phyloP scores from a whole-genome alignment of 2,888 invertebrate genomes.

The Leptopilina drosophilae region DNA sequence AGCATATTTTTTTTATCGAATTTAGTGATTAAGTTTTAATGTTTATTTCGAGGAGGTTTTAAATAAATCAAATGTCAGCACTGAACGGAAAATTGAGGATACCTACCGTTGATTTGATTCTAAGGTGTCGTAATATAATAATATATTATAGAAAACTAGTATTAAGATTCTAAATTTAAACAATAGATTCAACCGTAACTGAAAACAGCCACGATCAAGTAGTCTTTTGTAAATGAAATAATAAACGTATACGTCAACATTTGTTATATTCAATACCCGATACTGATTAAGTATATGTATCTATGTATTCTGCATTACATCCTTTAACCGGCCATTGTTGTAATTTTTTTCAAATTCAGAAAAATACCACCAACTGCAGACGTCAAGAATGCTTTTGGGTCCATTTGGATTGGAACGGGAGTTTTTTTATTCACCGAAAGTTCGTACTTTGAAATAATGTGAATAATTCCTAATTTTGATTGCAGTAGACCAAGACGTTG shows the following conservation, averaged over 20 bases:
- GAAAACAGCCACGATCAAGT: conserved; percentile 57
- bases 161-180: conserved; percentile 59
- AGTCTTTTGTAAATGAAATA: conserved; percentile 73
- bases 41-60: conserved; percentile 5
- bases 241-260: conserved; percentile 67
- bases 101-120: conserved; percentile 63
- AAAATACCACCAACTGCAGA: conserved; percentile 58
- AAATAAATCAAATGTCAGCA: conserved; percentile 46
- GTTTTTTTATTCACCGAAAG: conserved; percentile 63
- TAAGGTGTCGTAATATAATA: conserved; percentile 64
- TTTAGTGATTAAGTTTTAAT: not conserved
- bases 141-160: conserved; percentile 64
- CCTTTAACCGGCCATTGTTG: not conserved
- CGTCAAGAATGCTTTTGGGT: conserved; percentile 59
- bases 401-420: conserved; percentile 59
- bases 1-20: not conserved
- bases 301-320: not conserved
- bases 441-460: conserved; percentile 64
- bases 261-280: not conserved
- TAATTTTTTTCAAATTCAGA: conserved; percentile 57
- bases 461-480: conserved; percentile 64
- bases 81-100: conserved; percentile 57
- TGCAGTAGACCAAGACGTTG: conserved; percentile 68
- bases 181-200: conserved; percentile 56
- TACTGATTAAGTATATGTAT: not conserved